A percentile compares a stretch with the other conserved stretches of the same genome.
Conservation (phyloP, 2,113 vertebrate genomes). For the Natator depressus region DNA sequence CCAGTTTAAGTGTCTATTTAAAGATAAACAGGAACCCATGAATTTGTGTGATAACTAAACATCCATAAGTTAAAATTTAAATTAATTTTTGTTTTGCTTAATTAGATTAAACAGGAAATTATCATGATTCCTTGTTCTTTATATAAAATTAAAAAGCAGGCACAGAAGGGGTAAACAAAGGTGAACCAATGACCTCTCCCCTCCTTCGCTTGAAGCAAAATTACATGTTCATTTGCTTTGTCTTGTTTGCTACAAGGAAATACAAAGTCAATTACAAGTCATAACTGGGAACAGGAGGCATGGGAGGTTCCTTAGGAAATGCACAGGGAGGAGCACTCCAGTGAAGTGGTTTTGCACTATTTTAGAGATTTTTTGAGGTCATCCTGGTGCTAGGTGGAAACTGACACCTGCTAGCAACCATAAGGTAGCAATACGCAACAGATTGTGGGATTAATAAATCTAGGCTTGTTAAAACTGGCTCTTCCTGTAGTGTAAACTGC, state of each 20-base stretch:
- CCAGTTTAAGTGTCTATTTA: not conserved
- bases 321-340: accelerated
- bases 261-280: accelerated
- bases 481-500: not conserved
- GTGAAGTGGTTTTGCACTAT: not conserved
- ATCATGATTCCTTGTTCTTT: not conserved
- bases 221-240: not conserved
- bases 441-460: not conserved
- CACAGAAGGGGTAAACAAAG: not conserved
- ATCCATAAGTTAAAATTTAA: not conserved
- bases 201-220: not conserved
- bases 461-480: not conserved
- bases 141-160: not conserved
- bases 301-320: not conserved
- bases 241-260: not conserved
- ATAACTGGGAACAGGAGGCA: not conserved
- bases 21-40: not conserved
- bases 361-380: accelerated
- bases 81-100: not conserved
- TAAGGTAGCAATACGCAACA: not conserved
- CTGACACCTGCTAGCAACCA: not conserved
- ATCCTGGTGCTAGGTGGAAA: not conserved
- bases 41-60: not conserved
- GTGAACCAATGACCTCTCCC: accelerated
- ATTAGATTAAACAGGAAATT: not conserved